Base-by-base conservation (phyloP, 2,888 invertebrate genomes). In the Leptopilina drosophilae region DNA sequence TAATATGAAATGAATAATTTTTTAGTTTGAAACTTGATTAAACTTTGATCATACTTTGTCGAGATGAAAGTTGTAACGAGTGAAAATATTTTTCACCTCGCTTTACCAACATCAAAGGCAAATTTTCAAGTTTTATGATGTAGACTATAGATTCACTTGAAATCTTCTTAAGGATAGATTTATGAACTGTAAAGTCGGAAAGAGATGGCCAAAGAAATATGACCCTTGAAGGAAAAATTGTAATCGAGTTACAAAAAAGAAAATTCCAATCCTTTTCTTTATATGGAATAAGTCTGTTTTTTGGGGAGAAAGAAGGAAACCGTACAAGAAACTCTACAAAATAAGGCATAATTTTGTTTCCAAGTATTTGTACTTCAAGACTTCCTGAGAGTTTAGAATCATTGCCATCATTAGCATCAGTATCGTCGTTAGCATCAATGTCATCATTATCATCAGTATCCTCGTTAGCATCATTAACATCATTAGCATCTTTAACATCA, bases 141-240 rank as follows among this genome's bases (percentile, higher is more conserved):
- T 49, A 67, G 67, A 46, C 66, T 66, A 56, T 56, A 42, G 42
- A 42, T 42, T 42, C 40, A 67, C 67, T 67, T 46, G 67, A 20
- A 67, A 49, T 67, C 67, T 67, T 46, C 46, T 67, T 67, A 67
- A 20, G 12, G 11, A 12, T 67, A 67, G 67, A 67, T 67, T 67
- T 67, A 67, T 67, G 67, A 49, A 67, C 42, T 67, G 49, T 20
- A 67, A 67, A 67, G 67, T 46, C 67, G 49, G 20, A 20, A 20
- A 20, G 49, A 5, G 20, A 15, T 42, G 4, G 11, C 11, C 20
- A 67, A 67, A 67, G 67, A 67, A 67, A 67, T 46, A 46, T 67
- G 67, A 15, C 67, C 46, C 67, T 49, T 12, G 15, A 5, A 67
- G 67, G 20, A 67, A 67, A 49, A 67, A 67, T 42, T 49, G 7